Evolutionary conservation across 2,888 invertebrate genomes (phyloP).

Genomic region (Pristionchus japonicus): DNA sequence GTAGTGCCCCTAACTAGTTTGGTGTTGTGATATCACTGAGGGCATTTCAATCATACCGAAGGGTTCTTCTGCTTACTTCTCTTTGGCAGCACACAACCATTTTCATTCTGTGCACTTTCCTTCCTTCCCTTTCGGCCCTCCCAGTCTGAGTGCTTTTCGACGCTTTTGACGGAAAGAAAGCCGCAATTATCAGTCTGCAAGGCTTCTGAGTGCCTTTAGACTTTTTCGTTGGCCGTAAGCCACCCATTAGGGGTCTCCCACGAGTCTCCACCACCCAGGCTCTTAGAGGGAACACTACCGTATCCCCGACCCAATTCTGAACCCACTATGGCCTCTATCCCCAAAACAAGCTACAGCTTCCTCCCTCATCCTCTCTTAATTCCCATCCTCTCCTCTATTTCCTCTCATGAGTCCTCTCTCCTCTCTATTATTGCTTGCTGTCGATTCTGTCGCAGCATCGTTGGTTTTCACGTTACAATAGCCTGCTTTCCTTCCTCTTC

Average conservation of each 20-base stretch:
- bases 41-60: conserved; percentile 20
- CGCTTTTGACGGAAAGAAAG: too few relatives aligned
- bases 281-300: not conserved
- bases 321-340: not conserved
- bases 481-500: not conserved
- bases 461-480: conserved; percentile 33
- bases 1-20: not conserved
- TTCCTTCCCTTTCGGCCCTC: too few relatives aligned
- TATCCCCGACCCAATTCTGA: not conserved
- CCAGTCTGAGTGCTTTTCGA: too few relatives aligned
- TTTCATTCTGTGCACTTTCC: not conserved
- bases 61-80: not conserved
- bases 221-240: not conserved
- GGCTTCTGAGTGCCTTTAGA: not conserved
- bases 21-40: conserved; percentile 18
- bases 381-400: not conserved
- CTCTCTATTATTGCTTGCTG: not conserved
- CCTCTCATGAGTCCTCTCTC: conserved; percentile 12
- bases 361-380: conserved; percentile 30
- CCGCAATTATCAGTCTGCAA: not conserved
- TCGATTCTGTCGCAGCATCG: conserved; percentile 34
- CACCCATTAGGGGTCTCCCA: not conserved
- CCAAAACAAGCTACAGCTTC: not conserved
- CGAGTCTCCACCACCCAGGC: too few relatives aligned
- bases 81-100: not conserved